phyloP scores from a whole-genome alignment of 1,140 invertebrate species.

The Meloidogyne hapla region DNA sequence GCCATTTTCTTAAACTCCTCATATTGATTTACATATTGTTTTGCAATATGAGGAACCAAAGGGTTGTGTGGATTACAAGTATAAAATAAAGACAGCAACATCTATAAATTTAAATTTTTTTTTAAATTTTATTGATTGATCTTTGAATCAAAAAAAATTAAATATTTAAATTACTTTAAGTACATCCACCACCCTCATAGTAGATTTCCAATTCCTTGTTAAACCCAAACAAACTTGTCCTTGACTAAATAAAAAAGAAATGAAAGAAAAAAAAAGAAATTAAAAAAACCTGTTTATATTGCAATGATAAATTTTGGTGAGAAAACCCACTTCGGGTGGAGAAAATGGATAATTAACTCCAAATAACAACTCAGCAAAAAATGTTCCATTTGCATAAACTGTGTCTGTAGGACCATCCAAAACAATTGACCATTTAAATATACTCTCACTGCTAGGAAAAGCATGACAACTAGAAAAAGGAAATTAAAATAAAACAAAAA shows the following conservation, averaged over 20 bases:
- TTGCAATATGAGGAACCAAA: slow-evolving; percentile 30
- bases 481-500: background rate
- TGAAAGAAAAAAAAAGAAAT: background rate
- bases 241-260: slow-evolving; percentile 3
- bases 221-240: slow-evolving; percentile 12
- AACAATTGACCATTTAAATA: slow-evolving; percentile 38
- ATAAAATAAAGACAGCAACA: slow-evolving; percentile 25
- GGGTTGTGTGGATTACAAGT: slow-evolving; percentile 37
- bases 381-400: slow-evolving; percentile 45
- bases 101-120: slow-evolving; percentile 4
- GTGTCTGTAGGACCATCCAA: slow-evolving; percentile 41
- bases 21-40: slow-evolving; percentile 43
- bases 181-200: slow-evolving; percentile 2
- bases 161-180: slow-evolving; percentile 9
- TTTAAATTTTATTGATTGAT: background rate
- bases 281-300: slow-evolving; percentile 42
- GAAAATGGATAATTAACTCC: slow-evolving; percentile 34
- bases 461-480: slow-evolving; percentile 25
- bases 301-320: slow-evolving; percentile 50
- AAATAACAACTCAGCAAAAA: slow-evolving; percentile 41
- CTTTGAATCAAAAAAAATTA: background rate
- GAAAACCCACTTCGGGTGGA: slow-evolving; percentile 34
- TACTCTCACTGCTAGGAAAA: slow-evolving; percentile 38
- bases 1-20: slow-evolving; percentile 44
- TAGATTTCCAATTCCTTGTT: background rate